Evolutionary conservation across 2,113 vertebrate genomes (phyloP), one percentile per base, ranked within the genome.

Genomic region (Lipotes vexillifer): DNA sequence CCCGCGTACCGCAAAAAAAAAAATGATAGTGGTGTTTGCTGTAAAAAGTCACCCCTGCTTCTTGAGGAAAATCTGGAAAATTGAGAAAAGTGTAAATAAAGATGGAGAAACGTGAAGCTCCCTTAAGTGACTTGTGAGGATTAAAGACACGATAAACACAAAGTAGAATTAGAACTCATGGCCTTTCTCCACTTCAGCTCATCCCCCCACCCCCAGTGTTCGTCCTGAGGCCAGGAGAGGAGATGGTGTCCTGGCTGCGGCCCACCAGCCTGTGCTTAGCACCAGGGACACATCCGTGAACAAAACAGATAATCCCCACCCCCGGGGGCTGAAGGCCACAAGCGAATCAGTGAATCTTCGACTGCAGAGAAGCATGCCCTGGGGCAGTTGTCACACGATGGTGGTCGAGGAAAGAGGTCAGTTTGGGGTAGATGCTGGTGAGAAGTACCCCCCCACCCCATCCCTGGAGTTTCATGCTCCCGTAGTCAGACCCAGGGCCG

Each of bases 101-200:
- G 52, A 5, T 0, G 3, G 25, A 11, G 41, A 20, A 33, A 4
- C 12, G 0, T 0, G 14, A 10, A 29, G 29, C 17, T 44, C 55
- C 59, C 12, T 17, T 7, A 3, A 15, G 84, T 17, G 57, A 29
- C n/a, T 21, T 0, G 21, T n/a, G 63, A 25, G 25, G 49, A 21
- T 3, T 4, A 8, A 17, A 18, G 31, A 5, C 1, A 20, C 10
- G 8, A 20, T 23, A 20, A 6, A 4, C 57, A 13, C 57, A 3
- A 17, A 10, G 25, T 2, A 3, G 46, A 15, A 0, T 17, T 1
- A 27, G 25, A 1, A 57, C 2, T 1, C 0, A 0, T 0, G 3
- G 3, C 7, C 44, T 27, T 33, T 27, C 36, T 15, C 0, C 0
- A 4, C 29, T 20, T 41, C 46, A 17, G 41, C 17, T 61, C 18